These are phyloP conservation scores for Chromis chromis DNA, from an alignment of 2,797 vertebrate genomes.

Conservation along the genomic window DNA sequence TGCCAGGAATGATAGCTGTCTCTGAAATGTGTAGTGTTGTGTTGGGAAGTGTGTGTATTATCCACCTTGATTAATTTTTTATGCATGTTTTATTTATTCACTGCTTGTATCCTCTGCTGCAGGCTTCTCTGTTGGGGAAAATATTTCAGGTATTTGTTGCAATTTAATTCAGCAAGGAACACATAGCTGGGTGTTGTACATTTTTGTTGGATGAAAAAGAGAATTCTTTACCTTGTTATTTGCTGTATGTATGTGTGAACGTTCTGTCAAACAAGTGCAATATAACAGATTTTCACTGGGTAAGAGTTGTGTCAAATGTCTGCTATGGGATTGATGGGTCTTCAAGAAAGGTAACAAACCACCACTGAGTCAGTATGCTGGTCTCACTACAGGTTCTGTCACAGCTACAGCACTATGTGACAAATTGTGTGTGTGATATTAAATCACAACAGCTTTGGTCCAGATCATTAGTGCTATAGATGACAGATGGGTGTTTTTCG, in stretches of 20 bases:
- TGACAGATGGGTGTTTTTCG: conserved; percentile 4
- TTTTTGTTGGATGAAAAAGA: conserved; percentile 3
- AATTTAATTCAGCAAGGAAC: conserved; percentile 56
- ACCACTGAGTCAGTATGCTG: conserved; percentile 26
- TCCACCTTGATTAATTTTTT: conserved; percentile 1
- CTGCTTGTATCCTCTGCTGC: conserved; percentile 73
- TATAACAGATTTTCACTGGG: conserved; percentile 13
- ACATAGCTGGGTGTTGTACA: conserved; percentile 29
- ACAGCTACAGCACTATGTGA: not conserved
- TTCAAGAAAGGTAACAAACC: conserved; percentile 25
- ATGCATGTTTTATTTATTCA: conserved; percentile 41
- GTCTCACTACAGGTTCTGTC: conserved; percentile 37
- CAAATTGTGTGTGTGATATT: not conserved
- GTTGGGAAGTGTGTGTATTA: conserved; percentile 1
- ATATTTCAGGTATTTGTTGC: conserved; percentile 85
- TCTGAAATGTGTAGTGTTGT: not conserved
- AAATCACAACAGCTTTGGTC: not conserved
- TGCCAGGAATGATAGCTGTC: too few relatives aligned
- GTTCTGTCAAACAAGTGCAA: conserved; percentile 3
- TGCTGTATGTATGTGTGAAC: conserved; percentile 2
- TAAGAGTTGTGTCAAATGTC: conserved; percentile 4
- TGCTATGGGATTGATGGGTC: conserved; percentile 25
- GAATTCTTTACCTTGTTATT: not conserved
- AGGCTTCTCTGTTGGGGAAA: conserved; percentile 82
- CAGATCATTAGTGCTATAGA: conserved; percentile 14